phyloP scores from a whole-genome alignment of 2,888 invertebrate species.

The Frankliniella intonsa region DNA sequence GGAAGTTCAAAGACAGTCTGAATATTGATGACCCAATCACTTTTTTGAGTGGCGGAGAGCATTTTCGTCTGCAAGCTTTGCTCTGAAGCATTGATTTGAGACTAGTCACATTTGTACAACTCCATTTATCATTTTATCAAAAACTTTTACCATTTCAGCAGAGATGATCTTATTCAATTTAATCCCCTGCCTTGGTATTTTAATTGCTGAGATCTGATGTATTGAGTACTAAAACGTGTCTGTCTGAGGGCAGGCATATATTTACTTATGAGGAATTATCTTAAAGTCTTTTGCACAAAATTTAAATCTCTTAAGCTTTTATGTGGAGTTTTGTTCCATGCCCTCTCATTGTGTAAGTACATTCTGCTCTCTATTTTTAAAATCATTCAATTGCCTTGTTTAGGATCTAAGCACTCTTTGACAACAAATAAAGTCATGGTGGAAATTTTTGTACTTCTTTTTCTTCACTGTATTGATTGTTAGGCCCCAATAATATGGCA shows the following conservation, averaged over 20 bases:
- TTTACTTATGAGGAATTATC: not conserved
- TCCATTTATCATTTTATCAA: too few relatives aligned
- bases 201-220: too few relatives aligned
- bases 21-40: too few relatives aligned
- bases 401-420: not conserved
- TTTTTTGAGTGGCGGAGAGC: not conserved
- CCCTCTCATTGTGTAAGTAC: not conserved
- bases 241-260: not conserved
- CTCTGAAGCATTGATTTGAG: not conserved
- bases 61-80: not conserved
- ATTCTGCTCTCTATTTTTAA: constrained; percentile 10
- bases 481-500: not conserved
- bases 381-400: not conserved
- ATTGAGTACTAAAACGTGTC: too few relatives aligned
- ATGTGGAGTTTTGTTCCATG: not conserved
- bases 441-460: not conserved
- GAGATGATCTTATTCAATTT: too few relatives aligned
- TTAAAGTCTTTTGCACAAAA: not conserved
- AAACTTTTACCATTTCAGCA: too few relatives aligned
- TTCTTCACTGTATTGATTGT: not conserved
- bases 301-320: not conserved
- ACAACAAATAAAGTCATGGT: not conserved
- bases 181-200: too few relatives aligned
- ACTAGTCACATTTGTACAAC: not conserved
- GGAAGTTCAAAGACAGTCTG: too few relatives aligned